A percentile compares a stretch with the other conserved stretches of the same genome.
Evolutionary conservation across 2,888 invertebrate species (phyloP).

Genomic region (Bembecia ichneumoniformis): DNA sequence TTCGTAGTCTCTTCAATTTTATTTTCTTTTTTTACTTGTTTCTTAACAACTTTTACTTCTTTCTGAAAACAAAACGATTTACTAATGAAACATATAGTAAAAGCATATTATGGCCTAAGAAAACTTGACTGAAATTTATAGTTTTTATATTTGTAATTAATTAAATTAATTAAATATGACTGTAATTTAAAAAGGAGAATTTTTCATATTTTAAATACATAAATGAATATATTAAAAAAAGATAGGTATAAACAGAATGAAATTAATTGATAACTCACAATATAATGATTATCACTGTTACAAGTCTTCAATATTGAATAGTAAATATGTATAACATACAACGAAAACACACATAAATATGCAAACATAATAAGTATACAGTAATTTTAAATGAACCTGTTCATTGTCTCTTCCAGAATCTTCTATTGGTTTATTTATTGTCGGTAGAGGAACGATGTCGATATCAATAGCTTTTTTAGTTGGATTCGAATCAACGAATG

Average conservation of each 20-base stretch:
- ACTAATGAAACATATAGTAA: background rate
- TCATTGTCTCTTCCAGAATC: constrained; percentile 35
- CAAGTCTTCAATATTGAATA: constrained; percentile 42
- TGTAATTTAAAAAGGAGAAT: background rate
- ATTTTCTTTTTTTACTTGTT: constrained; percentile 40
- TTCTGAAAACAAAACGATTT: constrained; percentile 43
- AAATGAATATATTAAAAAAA: too few species aligned
- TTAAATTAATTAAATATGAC: constrained; percentile 1
- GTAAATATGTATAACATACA: constrained; percentile 49
- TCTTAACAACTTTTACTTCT: constrained; percentile 46
- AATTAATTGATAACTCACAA: constrained; percentile 29
- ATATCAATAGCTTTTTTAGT: constrained; percentile 10
- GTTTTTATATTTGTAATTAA: background rate
- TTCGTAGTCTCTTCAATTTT: constrained; percentile 31
- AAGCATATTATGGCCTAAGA: background rate
- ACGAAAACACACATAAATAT: constrained; percentile 52
- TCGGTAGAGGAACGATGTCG: constrained; percentile 4
- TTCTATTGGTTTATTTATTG: constrained; percentile 22
- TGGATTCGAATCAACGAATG: constrained; percentile 9
- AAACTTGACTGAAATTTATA: constrained; percentile 3
- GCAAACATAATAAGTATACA: constrained; percentile 55
- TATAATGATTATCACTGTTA: constrained; percentile 24
- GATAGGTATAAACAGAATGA: constrained; percentile 7
- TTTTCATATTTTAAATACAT: background rate
- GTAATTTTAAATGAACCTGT: constrained; percentile 62